phyloP scores from a whole-genome alignment of 2,113 vertebrate genomes.

The Promerops cafer region DNA sequence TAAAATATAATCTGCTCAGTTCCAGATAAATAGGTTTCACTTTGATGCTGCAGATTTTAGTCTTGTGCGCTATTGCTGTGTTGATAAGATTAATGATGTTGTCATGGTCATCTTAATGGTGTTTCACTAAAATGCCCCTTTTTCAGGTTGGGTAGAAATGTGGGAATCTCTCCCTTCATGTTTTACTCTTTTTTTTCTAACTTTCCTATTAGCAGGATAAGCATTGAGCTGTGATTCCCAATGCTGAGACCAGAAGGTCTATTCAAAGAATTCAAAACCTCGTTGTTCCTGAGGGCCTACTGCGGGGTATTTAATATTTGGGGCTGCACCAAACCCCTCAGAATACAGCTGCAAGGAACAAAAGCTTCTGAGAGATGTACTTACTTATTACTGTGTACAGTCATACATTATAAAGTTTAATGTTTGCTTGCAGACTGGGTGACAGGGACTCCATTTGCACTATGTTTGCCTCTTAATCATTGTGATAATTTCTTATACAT shows the following conservation, averaged over 20 bases:
- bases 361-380: background rate
- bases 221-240: background rate
- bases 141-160: background rate
- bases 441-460: background rate
- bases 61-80: background rate
- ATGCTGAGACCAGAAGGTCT: background rate
- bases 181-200: background rate
- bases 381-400: background rate
- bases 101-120: background rate
- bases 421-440: background rate
- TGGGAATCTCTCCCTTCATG: background rate
- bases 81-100: background rate
- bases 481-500: background rate
- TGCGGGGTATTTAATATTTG: background rate
- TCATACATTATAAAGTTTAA: slow-evolving; percentile 1
- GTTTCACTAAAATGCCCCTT: background rate
- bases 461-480: slow-evolving; percentile 25
- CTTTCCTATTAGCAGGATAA: background rate
- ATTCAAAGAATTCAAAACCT: background rate
- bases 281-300: background rate
- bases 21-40: background rate
- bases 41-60: background rate
- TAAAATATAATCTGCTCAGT: background rate
- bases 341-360: background rate
- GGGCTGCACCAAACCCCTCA: background rate